phyloP scores from a whole-genome alignment of 2,113 vertebrate species.

The Condylura cristata region DNA sequence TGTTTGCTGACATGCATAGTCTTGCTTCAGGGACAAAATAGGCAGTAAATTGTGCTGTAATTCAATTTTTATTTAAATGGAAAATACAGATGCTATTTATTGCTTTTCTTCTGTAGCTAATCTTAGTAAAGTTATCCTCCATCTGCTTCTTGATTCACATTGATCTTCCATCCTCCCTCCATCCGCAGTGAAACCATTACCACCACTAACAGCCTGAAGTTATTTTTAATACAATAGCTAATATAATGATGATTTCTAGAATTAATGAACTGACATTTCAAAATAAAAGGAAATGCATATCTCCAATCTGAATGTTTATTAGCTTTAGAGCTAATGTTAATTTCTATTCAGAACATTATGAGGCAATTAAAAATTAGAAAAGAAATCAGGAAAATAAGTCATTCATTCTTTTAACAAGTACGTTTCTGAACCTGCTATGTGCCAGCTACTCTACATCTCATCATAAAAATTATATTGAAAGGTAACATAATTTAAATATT shows the following conservation, averaged over 20 bases:
- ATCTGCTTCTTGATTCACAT: conserved; percentile 44
- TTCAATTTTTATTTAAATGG: conserved; percentile 67
- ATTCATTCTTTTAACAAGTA: conserved; percentile 40
- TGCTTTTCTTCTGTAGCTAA: conserved; percentile 64
- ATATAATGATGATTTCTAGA: conserved; percentile 51
- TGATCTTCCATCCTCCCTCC: conserved; percentile 8
- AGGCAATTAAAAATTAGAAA: conserved; percentile 51
- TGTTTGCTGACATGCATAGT: conserved; percentile 28
- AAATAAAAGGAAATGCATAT: conserved; percentile 20
- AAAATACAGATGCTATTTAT: conserved; percentile 70
- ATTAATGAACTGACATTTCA: conserved; percentile 46
- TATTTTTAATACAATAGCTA: conserved; percentile 62
- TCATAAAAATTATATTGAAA: neutral
- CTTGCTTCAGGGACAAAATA: conserved; percentile 41
- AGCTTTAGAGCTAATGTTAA: neutral
- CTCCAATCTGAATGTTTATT: conserved; percentile 22
- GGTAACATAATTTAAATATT: conserved; percentile 8
- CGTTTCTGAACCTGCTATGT: neutral
- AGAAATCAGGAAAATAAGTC: neutral
- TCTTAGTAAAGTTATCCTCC: conserved; percentile 56
- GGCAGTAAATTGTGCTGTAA: neutral
- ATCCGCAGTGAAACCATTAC: neutral
- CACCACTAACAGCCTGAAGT: conserved; percentile 31
- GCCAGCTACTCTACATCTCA: neutral
- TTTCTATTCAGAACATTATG: neutral